Base-by-base conservation (phyloP, 2,797 vertebrate species). In the Microchirus variegatus region DNA sequence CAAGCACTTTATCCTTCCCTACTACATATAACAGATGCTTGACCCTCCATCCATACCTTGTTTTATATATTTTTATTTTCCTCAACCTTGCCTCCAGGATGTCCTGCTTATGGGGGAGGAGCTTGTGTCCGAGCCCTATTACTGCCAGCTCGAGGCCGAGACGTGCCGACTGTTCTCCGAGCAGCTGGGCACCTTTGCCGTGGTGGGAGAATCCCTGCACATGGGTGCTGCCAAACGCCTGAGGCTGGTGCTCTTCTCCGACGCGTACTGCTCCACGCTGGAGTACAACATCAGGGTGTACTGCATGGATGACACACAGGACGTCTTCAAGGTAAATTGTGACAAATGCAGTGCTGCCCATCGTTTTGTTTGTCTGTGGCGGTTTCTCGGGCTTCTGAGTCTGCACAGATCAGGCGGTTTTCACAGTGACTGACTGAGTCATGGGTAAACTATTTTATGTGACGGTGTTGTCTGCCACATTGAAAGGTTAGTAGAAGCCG, bases 231-330 rank as follows among this genome's bases (percentile, higher is more conserved):
- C 95, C 89, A 99, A 99, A 86, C 96, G 97, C 75, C 95, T 99
- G 73, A 94, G 95, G 81, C 92, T 99, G 84, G 94, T 98, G 69
- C 96, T 98, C 75, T 99, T 99, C 5, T 97, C 97, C 0, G 97
- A 98, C 0, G 81, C 94, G 4, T 95, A 95, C 88, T 99, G 98
- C 88, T 95, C 95, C 58, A 96, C 96, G 0, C 93, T 99, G 0
- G 98, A 99, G 88, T 99, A 99, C 93, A 96, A 94, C 91, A 94
- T 99, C 90, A 94, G 97, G 0, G 94, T 99, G 59, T 99, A 99
- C 93, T 99, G 98, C 90, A 96, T 98, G 85, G 96, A 97, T 0
- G 97, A 99, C 92, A 97, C 97, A 1, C 96, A 96, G 11, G 96
- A 99, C 0, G 95, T 96, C 45, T 95, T 99, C 78, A 97, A 98